Conservation (phyloP, 2,797 vertebrate species). For the Myotis vivesi region DNA sequence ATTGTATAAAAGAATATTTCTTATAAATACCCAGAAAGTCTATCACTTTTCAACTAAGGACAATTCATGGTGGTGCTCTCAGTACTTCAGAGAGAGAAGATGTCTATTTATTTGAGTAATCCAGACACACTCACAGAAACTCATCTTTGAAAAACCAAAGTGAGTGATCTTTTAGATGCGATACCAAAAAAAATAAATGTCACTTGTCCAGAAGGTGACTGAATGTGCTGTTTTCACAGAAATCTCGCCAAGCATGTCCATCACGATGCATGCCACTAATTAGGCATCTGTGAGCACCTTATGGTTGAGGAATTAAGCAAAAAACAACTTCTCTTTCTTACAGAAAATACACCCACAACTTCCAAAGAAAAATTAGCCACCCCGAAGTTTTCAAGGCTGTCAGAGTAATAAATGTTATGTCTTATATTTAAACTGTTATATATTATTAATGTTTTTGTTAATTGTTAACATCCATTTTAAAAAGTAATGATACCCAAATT, state of each 20-base stretch:
- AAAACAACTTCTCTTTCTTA: constrained; percentile 60
- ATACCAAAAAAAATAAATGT: constrained; percentile 52
- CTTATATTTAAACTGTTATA: not conserved
- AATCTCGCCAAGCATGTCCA: constrained; percentile 65
- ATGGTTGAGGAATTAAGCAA: constrained; percentile 70
- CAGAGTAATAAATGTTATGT: not conserved
- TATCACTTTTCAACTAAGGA: not conserved
- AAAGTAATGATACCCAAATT: not conserved
- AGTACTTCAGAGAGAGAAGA: not conserved
- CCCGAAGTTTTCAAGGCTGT: not conserved
- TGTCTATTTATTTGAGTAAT: constrained; percentile 3
- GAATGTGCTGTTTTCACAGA: constrained; percentile 69
- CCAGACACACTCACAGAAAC: not conserved
- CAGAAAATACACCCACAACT: constrained; percentile 64
- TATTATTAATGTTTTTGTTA: not conserved
- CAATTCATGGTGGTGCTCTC: not conserved
- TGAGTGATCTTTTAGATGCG: constrained; percentile 20
- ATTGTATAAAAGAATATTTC: not conserved
- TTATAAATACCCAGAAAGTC: not conserved
- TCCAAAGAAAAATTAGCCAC: constrained; percentile 48
- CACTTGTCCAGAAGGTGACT: constrained; percentile 69
- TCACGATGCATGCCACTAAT: constrained; percentile 52
- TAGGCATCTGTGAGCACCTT: constrained; percentile 76
- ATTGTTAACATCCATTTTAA: not conserved
- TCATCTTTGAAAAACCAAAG: constrained; percentile 33